Percentiles rank a stretch among this genome's conserved stretches.
Conservation (phyloP, 2,113 vertebrate species). For the Eulemur macaco region DNA sequence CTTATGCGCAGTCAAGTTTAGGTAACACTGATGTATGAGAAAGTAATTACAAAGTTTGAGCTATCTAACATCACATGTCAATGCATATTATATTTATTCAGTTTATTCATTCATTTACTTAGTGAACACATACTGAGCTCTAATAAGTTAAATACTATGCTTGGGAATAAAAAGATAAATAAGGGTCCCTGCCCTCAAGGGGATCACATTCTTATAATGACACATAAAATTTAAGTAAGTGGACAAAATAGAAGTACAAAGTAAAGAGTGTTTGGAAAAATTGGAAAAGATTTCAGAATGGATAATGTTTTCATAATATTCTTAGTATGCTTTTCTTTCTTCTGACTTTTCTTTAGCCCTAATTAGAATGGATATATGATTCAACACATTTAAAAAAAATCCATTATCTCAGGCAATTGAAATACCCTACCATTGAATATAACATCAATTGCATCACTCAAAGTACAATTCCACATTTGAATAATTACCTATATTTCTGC, state of each 20-base stretch:
- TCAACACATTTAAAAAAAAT: conserved; percentile 12
- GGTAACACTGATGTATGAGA: background rate
- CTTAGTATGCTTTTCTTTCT: conserved; percentile 39
- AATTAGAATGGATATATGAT: conserved; percentile 8
- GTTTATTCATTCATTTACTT: conserved; percentile 14
- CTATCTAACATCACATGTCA: background rate
- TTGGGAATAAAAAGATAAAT: background rate
- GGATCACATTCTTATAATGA: background rate
- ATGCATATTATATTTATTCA: background rate
- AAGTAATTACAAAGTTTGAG: background rate
- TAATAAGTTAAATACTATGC: background rate
- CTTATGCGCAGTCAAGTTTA: background rate
- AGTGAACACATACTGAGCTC: background rate
- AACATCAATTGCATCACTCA: conserved; percentile 58
- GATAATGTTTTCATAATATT: conserved; percentile 11
- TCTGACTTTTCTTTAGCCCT: conserved; percentile 26
- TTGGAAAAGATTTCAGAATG: background rate
- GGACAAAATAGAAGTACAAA: background rate
- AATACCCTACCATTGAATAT: conserved; percentile 6
- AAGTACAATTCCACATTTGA: conserved; percentile 24
- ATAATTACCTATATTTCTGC: conserved; percentile 42
- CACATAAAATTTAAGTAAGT: background rate
- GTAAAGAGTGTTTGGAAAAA: background rate
- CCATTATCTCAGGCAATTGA: conserved; percentile 40
- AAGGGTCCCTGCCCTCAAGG: background rate